A percentile compares a stretch with the other conserved stretches of the same genome.
phyloP scores from a whole-genome alignment of 2,797 vertebrate genomes.

The Pipistrellus pipistrellus region DNA sequence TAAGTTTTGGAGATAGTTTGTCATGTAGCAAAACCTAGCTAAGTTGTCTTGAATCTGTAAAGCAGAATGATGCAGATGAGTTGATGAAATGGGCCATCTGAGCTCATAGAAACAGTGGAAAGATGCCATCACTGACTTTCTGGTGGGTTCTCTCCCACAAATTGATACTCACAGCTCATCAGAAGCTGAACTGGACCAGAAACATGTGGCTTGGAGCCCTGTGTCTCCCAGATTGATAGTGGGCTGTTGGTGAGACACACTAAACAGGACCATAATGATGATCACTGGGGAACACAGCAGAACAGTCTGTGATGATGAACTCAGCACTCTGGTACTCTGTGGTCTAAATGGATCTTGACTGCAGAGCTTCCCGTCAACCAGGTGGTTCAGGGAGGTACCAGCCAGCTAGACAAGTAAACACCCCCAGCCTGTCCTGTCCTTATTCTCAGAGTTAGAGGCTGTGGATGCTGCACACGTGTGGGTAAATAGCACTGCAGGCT shows the following conservation, averaged over 20 bases:
- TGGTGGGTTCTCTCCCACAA: not conserved
- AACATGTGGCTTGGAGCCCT: not conserved
- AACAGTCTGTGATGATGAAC: not conserved
- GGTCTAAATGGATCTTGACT: not conserved
- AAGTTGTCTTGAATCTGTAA: not conserved
- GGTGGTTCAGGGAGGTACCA: not conserved
- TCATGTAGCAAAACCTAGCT: not conserved
- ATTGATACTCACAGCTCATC: not conserved
- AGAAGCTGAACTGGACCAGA: not conserved
- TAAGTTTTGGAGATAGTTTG: not conserved
- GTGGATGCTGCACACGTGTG: accelerated
- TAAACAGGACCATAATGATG: accelerated
- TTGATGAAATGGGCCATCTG: not conserved
- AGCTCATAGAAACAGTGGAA: not conserved
- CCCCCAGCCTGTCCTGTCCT: not conserved
- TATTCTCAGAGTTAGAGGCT: not conserved
- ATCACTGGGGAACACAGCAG: not conserved
- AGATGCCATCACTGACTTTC: accelerated
- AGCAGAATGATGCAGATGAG: no score
- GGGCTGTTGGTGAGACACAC: not conserved
- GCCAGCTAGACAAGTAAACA: accelerated
- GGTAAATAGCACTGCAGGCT: not conserved
- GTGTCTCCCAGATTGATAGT: accelerated
- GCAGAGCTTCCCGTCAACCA: not conserved
- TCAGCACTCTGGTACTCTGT: not conserved